A percentile compares a stretch with the other conserved stretches of the same genome.
phyloP scores from a whole-genome alignment of 2,797 vertebrate species.

The Gorsachius magnificus region DNA sequence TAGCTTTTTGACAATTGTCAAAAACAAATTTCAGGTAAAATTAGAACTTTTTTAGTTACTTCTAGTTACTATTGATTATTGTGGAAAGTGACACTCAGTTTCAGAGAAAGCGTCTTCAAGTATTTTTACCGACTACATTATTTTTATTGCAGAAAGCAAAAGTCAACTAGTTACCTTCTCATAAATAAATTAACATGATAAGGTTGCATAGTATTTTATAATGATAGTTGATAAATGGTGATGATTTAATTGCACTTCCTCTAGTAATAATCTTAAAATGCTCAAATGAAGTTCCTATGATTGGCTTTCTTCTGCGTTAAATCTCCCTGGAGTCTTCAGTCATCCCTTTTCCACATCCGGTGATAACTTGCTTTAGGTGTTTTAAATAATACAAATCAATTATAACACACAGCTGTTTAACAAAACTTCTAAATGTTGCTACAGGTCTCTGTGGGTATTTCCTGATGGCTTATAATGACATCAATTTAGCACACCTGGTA shows the following conservation, averaged over 20 bases:
- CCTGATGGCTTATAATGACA: conserved; percentile 81
- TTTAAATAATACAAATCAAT: conserved; percentile 84
- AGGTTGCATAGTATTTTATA: conserved; percentile 70
- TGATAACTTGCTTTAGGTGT: conserved; percentile 73
- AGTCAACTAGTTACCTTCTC: conserved; percentile 66
- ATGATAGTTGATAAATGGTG: conserved; percentile 77
- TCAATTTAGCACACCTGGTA: conserved; percentile 81
- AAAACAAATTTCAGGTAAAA: not conserved
- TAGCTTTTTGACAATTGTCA: not conserved
- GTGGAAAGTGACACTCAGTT: not conserved
- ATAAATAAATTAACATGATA: conserved; percentile 71
- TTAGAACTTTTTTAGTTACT: not conserved
- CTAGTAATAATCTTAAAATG: conserved; percentile 74
- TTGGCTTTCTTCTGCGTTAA: conserved; percentile 74
- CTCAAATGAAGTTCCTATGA: conserved; percentile 70
- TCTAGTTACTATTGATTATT: not conserved
- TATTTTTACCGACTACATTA: conserved; percentile 35
- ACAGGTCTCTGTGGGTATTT: conserved; percentile 78
- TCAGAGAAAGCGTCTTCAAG: not conserved
- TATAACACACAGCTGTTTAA: conserved; percentile 81
- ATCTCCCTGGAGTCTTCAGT: conserved; percentile 73
- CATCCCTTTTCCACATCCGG: conserved; percentile 72
- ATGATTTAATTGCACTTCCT: conserved; percentile 81
- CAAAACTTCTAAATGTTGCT: conserved; percentile 73
- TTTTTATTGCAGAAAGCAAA: conserved; percentile 38